phyloP scores from a whole-genome alignment of 2,113 vertebrate genomes.

The Malurus alboscapulatus region DNA sequence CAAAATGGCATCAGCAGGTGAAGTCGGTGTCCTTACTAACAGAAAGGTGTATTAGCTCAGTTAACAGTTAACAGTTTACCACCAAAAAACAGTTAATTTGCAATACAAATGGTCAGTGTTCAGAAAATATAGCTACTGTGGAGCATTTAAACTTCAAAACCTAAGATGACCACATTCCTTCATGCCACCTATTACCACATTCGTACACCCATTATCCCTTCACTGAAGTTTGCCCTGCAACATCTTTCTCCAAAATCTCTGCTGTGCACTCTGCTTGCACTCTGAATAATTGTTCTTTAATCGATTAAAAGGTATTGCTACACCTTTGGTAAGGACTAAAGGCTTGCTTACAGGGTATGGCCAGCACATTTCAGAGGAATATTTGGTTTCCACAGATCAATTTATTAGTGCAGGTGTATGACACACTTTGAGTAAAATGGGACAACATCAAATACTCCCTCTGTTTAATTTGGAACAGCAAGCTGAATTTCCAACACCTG shows the following conservation, averaged over 20 bases:
- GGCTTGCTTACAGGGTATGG: not conserved
- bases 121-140: not conserved
- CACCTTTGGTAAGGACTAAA: not conserved
- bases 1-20: not conserved
- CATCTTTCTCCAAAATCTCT: not conserved
- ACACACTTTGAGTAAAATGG: not conserved
- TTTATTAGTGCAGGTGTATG: not conserved
- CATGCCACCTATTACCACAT: not conserved
- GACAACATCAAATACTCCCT: slow-evolving; percentile 10
- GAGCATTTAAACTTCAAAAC: not conserved
- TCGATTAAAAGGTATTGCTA: not conserved
- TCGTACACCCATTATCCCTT: not conserved
- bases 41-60: not conserved
- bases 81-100: not conserved
- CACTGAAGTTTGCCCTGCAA: not conserved
- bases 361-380: not conserved
- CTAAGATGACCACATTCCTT: not conserved
- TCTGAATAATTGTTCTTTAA: not conserved
- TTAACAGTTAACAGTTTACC: not conserved
- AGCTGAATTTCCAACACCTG: not conserved
- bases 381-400: not conserved
- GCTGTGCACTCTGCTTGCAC: not conserved
- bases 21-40: not conserved
- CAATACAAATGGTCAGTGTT: not conserved
- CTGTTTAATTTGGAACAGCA: slow-evolving; percentile 10